Conservation (phyloP, 2,888 invertebrate genomes). For the Diarsia brunnea region DNA sequence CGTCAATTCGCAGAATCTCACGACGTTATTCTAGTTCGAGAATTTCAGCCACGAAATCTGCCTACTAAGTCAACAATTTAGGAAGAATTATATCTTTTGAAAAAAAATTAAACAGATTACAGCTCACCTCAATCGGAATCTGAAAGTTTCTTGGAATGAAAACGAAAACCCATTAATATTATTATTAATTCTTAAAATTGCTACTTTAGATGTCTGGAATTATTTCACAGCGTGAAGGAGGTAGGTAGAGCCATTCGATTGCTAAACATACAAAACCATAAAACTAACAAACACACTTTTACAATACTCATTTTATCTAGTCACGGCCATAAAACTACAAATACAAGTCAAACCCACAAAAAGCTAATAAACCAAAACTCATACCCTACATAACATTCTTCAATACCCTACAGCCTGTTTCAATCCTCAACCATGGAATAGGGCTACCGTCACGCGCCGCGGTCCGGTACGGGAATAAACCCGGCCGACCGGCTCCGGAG, state of each 20-base stretch:
- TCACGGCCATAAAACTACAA: not conserved
- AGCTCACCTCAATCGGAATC: not conserved
- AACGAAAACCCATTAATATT: not conserved
- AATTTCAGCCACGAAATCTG: conserved; percentile 18
- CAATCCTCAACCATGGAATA: conserved; percentile 20
- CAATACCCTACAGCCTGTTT: conserved; percentile 11
- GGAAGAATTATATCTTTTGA: conserved; percentile 23
- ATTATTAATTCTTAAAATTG: not conserved
- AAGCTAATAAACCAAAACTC: conserved; percentile 31
- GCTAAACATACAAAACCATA: not conserved
- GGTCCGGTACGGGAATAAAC: conserved; percentile 39
- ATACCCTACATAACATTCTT: conserved; percentile 24
- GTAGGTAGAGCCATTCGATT: not conserved
- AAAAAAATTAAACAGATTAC: conserved; percentile 16
- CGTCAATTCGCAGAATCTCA: conserved; percentile 19
- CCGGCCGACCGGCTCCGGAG: conserved; percentile 41
- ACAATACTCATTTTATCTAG: not conserved
- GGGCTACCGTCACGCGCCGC: conserved; percentile 31
- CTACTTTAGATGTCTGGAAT: not conserved
- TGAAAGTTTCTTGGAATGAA: not conserved
- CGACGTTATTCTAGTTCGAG: conserved; percentile 21
- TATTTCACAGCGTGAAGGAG: not conserved
- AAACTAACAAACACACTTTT: not conserved
- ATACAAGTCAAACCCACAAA: conserved; percentile 2
- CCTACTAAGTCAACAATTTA: conserved; percentile 26